Conservation (phyloP, 2,113 vertebrate genomes). For the Amazona guildingii region DNA sequence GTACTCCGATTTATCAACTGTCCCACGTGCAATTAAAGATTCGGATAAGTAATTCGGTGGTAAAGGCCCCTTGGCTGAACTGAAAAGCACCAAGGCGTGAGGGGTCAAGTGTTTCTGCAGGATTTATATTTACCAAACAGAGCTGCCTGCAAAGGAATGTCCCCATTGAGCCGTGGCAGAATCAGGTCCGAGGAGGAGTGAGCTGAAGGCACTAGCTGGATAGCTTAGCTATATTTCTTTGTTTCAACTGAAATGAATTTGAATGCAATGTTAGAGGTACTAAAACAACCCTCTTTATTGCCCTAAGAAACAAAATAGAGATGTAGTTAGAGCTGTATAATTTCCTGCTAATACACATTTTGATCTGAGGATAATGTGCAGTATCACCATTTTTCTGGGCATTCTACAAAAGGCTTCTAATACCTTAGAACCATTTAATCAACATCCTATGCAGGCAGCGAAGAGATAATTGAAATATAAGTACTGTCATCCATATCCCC, state of each 20-base stretch:
- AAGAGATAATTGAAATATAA: slow-evolving; percentile 53
- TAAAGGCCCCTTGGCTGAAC: slow-evolving; percentile 12
- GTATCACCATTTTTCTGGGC: slow-evolving; percentile 7
- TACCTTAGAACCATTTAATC: slow-evolving; percentile 29
- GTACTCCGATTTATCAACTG: slow-evolving; percentile 43
- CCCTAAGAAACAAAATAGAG: slow-evolving; percentile 24
- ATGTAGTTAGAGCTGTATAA: slow-evolving; percentile 10
- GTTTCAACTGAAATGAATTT: neutral
- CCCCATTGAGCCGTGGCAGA: neutral
- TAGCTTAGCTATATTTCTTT: neutral
- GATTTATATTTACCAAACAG: slow-evolving; percentile 50
- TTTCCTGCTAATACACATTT: slow-evolving; percentile 33
- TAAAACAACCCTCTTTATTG: neutral
- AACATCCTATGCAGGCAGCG: slow-evolving; percentile 17
- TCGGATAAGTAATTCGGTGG: slow-evolving; percentile 56
- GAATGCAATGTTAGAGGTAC: neutral
- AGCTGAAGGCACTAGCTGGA: neutral
- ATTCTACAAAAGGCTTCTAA: slow-evolving; percentile 31
- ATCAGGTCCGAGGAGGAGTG: neutral
- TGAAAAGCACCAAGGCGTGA: slow-evolving; percentile 52
- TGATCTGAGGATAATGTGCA: slow-evolving; percentile 35
- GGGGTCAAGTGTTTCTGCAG: slow-evolving; percentile 66
- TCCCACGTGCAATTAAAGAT: slow-evolving; percentile 43
- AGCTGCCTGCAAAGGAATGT: slow-evolving; percentile 49
- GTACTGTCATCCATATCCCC: slow-evolving; percentile 45